Evolutionary conservation across 1,140 invertebrate genomes (phyloP).

Genomic region (Adoxophyes honmai): DNA sequence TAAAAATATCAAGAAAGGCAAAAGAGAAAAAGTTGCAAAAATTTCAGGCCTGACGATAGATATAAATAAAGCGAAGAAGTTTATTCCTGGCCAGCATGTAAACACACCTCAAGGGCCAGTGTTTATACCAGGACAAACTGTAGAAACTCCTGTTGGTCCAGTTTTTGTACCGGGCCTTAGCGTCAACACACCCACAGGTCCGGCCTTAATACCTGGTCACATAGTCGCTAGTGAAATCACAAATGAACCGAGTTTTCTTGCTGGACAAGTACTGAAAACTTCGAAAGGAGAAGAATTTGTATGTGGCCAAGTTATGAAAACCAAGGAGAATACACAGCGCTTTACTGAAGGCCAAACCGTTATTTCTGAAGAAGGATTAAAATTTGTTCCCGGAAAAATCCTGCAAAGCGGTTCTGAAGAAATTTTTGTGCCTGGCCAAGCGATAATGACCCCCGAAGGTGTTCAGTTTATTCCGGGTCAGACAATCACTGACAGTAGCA

Average conservation of each 20-base stretch:
- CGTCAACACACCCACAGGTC: slow-evolving; percentile 81
- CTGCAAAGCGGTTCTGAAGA: slow-evolving; percentile 69
- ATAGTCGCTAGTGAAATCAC: slow-evolving; percentile 79
- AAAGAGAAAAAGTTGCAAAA: slow-evolving; percentile 77
- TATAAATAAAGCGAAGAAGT: slow-evolving; percentile 81
- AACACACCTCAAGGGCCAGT: slow-evolving; percentile 82
- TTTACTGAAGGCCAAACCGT: slow-evolving; percentile 84
- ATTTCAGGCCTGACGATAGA: slow-evolving; percentile 82
- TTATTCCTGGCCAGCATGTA: slow-evolving; percentile 84
- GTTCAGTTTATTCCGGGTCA: slow-evolving; percentile 81
- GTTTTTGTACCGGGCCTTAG: slow-evolving; percentile 86
- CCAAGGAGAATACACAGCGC: slow-evolving; percentile 77
- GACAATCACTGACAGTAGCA: slow-evolving; percentile 76
- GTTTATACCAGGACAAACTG: slow-evolving; percentile 85
- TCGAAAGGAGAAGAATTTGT: slow-evolving; percentile 80
- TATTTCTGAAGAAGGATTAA: slow-evolving; percentile 80
- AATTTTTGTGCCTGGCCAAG: slow-evolving; percentile 83
- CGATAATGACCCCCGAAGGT: slow-evolving; percentile 79
- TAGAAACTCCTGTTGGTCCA: slow-evolving; percentile 81
- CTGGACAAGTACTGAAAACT: slow-evolving; percentile 82
- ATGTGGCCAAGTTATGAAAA: slow-evolving; percentile 82
- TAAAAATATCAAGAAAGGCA: slow-evolving; percentile 80
- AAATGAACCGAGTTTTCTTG: slow-evolving; percentile 80
- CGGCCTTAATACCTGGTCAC: slow-evolving; percentile 83
- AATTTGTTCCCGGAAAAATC: slow-evolving; percentile 83